Conservation (phyloP, 2,888 invertebrate genomes). For the Autographa gamma region DNA sequence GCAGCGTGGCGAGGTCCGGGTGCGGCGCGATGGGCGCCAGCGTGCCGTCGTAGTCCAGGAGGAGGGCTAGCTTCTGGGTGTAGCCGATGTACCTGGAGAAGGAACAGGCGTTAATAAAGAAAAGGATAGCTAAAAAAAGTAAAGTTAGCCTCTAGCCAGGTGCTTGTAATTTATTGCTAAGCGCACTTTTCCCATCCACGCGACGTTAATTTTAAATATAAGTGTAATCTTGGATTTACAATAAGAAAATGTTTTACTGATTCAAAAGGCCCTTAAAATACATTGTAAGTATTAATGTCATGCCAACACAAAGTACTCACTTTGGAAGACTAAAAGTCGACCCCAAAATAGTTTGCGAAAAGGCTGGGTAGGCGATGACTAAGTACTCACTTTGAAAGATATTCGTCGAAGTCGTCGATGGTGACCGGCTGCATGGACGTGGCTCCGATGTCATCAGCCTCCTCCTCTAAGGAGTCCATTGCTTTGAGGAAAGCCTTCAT, state of each 20-base stretch:
- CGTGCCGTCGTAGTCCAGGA: slow-evolving; percentile 96
- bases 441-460: slow-evolving; percentile 94
- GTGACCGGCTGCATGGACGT: slow-evolving; percentile 97
- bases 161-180: too few relatives aligned
- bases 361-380: too few relatives aligned
- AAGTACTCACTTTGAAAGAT: slow-evolving; percentile 92
- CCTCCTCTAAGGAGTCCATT: slow-evolving; percentile 95
- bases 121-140: neutral
- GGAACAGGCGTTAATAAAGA: neutral
- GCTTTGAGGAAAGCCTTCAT: slow-evolving; percentile 96
- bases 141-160: too few relatives aligned
- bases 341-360: too few relatives aligned
- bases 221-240: too few relatives aligned
- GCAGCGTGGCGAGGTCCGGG: slow-evolving; percentile 95
- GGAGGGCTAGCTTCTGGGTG: slow-evolving; percentile 94
- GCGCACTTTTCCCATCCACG: too few relatives aligned
- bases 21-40: slow-evolving; percentile 96
- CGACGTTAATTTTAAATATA: too few relatives aligned
- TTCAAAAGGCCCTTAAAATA: too few relatives aligned
- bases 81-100: slow-evolving; percentile 94
- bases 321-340: too few relatives aligned
- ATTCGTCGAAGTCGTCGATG: slow-evolving; percentile 96
- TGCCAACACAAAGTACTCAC: too few relatives aligned
- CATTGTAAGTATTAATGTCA: too few relatives aligned
- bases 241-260: too few relatives aligned